A percentile compares a stretch with the other conserved stretches of the same genome.
Evolutionary conservation across 2,113 vertebrate species (phyloP).

Genomic region (Lophotis ruficrista): DNA sequence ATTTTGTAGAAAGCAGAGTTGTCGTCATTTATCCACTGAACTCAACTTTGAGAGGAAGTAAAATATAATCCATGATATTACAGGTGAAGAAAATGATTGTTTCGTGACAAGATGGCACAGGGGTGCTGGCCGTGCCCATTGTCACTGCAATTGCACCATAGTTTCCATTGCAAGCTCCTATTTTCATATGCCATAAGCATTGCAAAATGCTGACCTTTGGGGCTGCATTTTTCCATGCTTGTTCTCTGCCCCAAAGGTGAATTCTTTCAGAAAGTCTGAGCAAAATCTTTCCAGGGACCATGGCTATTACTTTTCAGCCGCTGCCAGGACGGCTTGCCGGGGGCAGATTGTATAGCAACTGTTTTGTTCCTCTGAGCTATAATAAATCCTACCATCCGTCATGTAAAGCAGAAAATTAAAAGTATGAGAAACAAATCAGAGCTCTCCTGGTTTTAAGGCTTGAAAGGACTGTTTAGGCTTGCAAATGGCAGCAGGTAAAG

Average conservation of each 20-base stretch:
- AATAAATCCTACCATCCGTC: slow-evolving; percentile 44
- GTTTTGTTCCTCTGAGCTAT: slow-evolving; percentile 31
- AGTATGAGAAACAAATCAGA: background rate
- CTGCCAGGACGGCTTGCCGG: background rate
- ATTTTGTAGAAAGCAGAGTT: background rate
- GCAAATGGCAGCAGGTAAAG: background rate
- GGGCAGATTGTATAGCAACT: slow-evolving; percentile 7
- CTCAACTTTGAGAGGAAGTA: background rate
- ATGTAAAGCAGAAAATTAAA: slow-evolving; percentile 42
- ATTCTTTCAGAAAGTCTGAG: slow-evolving; percentile 57
- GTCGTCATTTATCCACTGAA: background rate
- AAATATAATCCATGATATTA: background rate
- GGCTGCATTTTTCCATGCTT: slow-evolving; percentile 47
- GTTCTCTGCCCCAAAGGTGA: slow-evolving; percentile 51
- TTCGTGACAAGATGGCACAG: background rate
- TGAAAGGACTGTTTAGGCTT: slow-evolving; percentile 14
- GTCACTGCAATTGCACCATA: slow-evolving; percentile 14
- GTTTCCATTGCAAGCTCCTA: slow-evolving; percentile 24
- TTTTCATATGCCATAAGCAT: slow-evolving; percentile 20
- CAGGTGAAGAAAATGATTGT: background rate
- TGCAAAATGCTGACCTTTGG: slow-evolving; percentile 67
- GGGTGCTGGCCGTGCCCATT: background rate
- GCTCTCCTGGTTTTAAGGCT: background rate
- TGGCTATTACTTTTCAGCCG: slow-evolving; percentile 18
- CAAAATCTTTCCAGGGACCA: slow-evolving; percentile 38